These are phyloP conservation scores for Arenaria interpres DNA, from an alignment of 2,113 vertebrate genomes.

Conservation along the genomic window DNA sequence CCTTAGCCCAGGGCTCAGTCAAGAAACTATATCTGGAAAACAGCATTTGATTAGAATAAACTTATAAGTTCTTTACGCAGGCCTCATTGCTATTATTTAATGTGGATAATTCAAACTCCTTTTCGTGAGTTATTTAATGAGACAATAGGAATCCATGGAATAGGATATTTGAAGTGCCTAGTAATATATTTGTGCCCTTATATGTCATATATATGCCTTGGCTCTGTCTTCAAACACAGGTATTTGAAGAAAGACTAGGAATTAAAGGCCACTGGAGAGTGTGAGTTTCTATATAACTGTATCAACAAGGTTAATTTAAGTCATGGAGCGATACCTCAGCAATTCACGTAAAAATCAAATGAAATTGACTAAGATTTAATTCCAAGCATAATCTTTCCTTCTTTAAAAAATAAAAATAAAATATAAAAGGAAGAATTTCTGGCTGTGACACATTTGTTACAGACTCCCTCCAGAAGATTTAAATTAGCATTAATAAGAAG, in stretches of 20 bases:
- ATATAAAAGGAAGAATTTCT: background rate
- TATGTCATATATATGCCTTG: background rate
- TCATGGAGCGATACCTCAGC: background rate
- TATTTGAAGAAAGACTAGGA: background rate
- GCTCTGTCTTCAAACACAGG: background rate
- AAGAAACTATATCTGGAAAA: slow-evolving; percentile 23
- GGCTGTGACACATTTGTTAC: background rate
- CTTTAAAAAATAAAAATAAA: background rate
- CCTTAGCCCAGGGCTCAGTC: background rate
- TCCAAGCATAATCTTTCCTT: background rate
- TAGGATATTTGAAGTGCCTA: background rate
- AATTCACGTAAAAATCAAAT: background rate
- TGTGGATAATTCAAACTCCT: background rate
- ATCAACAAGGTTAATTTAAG: background rate
- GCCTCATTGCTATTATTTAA: slow-evolving; percentile 13
- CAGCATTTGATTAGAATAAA: slow-evolving; percentile 43
- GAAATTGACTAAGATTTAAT: background rate
- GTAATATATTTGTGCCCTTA: background rate
- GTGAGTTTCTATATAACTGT: background rate
- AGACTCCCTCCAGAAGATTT: background rate
- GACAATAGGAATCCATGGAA: background rate
- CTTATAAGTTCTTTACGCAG: background rate
- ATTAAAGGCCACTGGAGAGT: background rate
- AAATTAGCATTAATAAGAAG: slow-evolving; percentile 33
- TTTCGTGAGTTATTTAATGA: slow-evolving; percentile 7